Base-by-base conservation (phyloP, 2,113 vertebrate species). In the Psittacula cyanocephala region DNA sequence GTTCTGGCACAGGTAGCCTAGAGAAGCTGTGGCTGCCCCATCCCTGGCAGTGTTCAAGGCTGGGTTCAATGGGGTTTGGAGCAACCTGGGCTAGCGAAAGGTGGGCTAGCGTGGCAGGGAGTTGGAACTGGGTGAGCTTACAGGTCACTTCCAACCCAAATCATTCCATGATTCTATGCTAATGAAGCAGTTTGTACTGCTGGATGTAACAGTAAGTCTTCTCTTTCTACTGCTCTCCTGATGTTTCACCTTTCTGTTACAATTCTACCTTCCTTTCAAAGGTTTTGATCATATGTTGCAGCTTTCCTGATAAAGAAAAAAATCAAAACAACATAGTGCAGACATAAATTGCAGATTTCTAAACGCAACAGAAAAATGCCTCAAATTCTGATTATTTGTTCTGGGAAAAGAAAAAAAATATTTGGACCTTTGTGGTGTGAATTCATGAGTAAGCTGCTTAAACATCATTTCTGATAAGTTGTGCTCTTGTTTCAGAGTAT, bases 401-500 rank as follows among this genome's bases (percentile, higher is more conserved):
- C 20, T 67, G n/a, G 33, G 7, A 81, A 70, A 79, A 62, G 31
- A 4, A 65, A 44, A 41, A 3, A 70, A 74, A 24, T 60, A 53
- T 27, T 84, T 5, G 6, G 41, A 28, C 10, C 13, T 87, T 55
- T 82, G 37, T 7, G 3, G 10, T 35, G 23, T 47, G 52, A 77
- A 43, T 92, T n/a, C 13, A 3, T 37, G 29, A 31, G 15, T 46
- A 11, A 68, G 13, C 75, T 46, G 8, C 13, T 94, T 76, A 74
- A 88, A 50, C 62, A 50, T 57, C 82, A 43, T 53, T 59, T 95
- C 93, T 97, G 84, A 94, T 89, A 23, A 95, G 49, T 93, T 96
- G 46, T 95, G 14, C 29, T 98, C 64, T 96, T 87, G 43, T 96
- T 97, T 37, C 98, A 99, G 99, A 99, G 93, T 99, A 99, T 96